Percentiles rank a stretch among this genome's conserved stretches.
phyloP scores from a whole-genome alignment of 2,113 vertebrate species.

The Urocynchramus pylzowi region DNA sequence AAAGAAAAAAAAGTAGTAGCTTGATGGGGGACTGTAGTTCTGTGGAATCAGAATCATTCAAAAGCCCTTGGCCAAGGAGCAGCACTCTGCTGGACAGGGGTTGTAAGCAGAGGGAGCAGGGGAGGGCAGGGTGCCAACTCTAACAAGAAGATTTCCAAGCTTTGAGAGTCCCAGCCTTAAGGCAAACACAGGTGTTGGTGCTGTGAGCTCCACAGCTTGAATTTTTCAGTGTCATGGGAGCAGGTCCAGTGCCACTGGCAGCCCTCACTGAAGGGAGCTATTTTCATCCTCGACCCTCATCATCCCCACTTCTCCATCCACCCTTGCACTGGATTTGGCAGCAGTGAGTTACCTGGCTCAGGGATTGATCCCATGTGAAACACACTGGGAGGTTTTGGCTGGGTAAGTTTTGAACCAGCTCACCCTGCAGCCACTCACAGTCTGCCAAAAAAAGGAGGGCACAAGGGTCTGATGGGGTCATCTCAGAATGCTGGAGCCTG shows the following conservation, averaged over 20 bases:
- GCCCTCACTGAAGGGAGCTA: not conserved
- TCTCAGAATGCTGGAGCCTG: not conserved
- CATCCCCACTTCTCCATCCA: not conserved
- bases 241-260: not conserved
- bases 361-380: accelerated
- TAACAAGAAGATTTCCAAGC: not conserved
- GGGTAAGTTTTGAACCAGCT: not conserved
- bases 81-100: not conserved
- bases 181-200: not conserved
- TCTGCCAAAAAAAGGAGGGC: not conserved
- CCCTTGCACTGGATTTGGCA: not conserved
- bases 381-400: not conserved
- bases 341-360: not conserved
- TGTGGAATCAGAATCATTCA: not conserved
- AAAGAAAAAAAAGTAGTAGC: not conserved
- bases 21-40: not conserved
- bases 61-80: not conserved
- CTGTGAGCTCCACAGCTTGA: accelerated
- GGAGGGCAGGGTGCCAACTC: not conserved
- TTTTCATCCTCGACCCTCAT: not conserved
- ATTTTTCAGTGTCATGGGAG: not conserved
- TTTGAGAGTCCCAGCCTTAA: not conserved
- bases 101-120: not conserved
- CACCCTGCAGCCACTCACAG: accelerated
- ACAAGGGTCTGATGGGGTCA: not conserved